phyloP scores from a whole-genome alignment of 2,797 vertebrate species.

The Uromys caudimaculatus region DNA sequence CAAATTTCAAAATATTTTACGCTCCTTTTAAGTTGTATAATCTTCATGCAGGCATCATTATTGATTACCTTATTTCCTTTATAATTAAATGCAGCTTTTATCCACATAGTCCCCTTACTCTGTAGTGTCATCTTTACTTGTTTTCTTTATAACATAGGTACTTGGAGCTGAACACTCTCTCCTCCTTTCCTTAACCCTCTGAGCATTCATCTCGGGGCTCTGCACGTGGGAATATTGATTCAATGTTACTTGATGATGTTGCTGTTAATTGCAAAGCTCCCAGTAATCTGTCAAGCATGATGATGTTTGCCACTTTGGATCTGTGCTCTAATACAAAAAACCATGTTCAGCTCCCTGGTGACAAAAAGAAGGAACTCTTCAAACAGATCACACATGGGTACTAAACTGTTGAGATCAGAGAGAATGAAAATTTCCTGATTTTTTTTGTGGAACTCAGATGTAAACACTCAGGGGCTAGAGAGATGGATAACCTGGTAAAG shows the following conservation, averaged over 20 bases:
- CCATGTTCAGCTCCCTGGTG: constrained; percentile 63
- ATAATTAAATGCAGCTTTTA: constrained; percentile 43
- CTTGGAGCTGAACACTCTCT: background rate
- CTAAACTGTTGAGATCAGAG: constrained; percentile 57
- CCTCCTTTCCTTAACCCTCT: background rate
- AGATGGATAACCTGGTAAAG: background rate
- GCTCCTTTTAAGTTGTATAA: constrained; percentile 4
- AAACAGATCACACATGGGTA: constrained; percentile 59
- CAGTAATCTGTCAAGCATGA: constrained; percentile 72
- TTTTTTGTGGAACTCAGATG: constrained; percentile 35
- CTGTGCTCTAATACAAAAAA: constrained; percentile 42
- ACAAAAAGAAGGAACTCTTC: constrained; percentile 60
- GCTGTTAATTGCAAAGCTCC: constrained; percentile 70
- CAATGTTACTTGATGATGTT: constrained; percentile 2
- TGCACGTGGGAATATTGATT: background rate
- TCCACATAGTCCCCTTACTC: background rate
- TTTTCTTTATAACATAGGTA: background rate
- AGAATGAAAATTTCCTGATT: constrained; percentile 22
- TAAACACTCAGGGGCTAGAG: background rate
- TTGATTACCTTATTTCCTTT: constrained; percentile 48
- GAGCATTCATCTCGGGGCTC: background rate
- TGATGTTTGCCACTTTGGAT: constrained; percentile 74
- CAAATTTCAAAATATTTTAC: constrained; percentile 35
- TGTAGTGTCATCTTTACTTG: background rate
- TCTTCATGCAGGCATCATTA: background rate